A percentile compares a stretch with the other conserved stretches of the same genome.
These are phyloP conservation scores for Platyrinchus mystaceus DNA, from an alignment of 2,797 vertebrate species.

Conservation along the genomic window DNA sequence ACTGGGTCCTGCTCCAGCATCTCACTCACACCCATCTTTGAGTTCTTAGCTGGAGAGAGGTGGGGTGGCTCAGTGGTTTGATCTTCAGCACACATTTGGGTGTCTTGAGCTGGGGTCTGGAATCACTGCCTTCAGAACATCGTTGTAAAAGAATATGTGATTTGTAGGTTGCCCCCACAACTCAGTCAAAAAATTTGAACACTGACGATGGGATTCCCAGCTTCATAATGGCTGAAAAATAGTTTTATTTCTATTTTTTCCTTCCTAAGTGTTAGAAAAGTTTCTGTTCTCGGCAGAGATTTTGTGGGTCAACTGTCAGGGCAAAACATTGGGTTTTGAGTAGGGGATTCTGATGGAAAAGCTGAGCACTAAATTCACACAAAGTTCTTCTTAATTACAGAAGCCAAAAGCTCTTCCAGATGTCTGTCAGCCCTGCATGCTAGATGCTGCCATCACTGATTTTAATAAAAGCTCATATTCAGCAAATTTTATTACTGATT, in stretches of 20 bases:
- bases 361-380: slow-evolving; percentile 53
- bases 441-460: slow-evolving; percentile 52
- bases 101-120: neutral
- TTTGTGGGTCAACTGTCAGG: neutral
- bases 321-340: neutral
- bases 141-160: neutral
- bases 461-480: slow-evolving; percentile 58
- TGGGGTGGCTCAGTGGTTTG: neutral
- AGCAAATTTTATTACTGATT: slow-evolving; percentile 50
- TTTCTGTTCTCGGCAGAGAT: slow-evolving; percentile 3
- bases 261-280: neutral
- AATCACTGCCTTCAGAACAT: neutral
- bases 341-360: slow-evolving; percentile 53
- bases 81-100: neutral
- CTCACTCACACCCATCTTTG: neutral
- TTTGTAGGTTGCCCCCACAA: neutral
- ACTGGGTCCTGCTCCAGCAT: neutral
- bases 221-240: neutral
- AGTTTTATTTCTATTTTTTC: neutral
- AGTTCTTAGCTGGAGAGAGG: neutral
- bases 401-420: slow-evolving; percentile 57
- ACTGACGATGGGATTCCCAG: neutral
- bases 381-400: slow-evolving; percentile 45
- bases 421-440: slow-evolving; percentile 32
- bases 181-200: slow-evolving; percentile 8